Base-by-base conservation (phyloP, 2,888 invertebrate genomes). In the Eurois occulta region DNA sequence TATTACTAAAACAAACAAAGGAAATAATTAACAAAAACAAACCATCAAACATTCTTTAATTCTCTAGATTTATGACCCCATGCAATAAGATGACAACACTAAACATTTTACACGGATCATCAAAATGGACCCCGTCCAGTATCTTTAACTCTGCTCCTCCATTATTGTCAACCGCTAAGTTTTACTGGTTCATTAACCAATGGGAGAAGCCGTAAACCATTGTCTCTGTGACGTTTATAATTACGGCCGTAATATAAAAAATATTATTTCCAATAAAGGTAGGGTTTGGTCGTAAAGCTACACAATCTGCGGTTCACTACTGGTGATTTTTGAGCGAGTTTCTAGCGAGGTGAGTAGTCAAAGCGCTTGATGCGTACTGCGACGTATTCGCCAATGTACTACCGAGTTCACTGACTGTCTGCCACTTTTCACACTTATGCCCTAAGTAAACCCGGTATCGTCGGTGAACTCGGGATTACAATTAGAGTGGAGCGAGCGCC, bases 131-230 rank as follows among this genome's bases (percentile, higher is more conserved):
- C 58, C 75, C 73, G 75, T 87, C 80, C 35, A 87, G 85, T 18
- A 65, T 67, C 65, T 66, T 46, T 78, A 88, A 65, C 32, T 58
- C 75, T 8, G 5, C n/a, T 32, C 55, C 43, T n/a, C 77, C 76
- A 73, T 87, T 77, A 87, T 86, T 83, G 75, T 84, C 79, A 89
- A 76, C 83, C 65, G 72, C 75, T 77, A 80, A 89, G 89, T 90
- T 90, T 89, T 84, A 89, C 86, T 87, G 88, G 90, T 90, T 91
- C 88, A 92, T 91, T 89, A 84, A 78, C 83, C 86, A 85, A 84
- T 74, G 70, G 48, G 82, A 80, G 81, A 83, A 72, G 86, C 83
- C 91, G 83, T 91, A 89, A 91, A 91, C 85, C 87, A 85, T 73
- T 87, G 87, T 87, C 90, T 90, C 81, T 89, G 89, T 80, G 73